Percentiles rank a stretch among this genome's conserved stretches.
Evolutionary conservation across 1,140 invertebrate genomes (phyloP).

Genomic region (Brachionus asplanchnoidis): DNA sequence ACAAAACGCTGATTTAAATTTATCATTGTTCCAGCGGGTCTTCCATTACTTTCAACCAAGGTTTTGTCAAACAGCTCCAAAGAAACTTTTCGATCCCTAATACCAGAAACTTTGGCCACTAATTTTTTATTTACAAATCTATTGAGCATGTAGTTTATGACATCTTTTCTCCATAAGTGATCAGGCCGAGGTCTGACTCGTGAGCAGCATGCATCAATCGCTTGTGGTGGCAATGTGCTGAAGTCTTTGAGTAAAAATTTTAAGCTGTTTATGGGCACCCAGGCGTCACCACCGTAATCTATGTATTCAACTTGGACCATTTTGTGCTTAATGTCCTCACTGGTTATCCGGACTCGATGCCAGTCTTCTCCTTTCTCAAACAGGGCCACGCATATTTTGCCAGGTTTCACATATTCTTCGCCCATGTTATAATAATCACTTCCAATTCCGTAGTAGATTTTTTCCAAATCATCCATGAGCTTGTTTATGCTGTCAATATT

Average conservation of each 20-base stretch:
- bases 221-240: background rate
- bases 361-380: slow-evolving; percentile 7
- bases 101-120: background rate
- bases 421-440: slow-evolving; percentile 10
- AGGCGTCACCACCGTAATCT: slow-evolving; percentile 28
- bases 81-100: background rate
- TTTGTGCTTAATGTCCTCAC: background rate
- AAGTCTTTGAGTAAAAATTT: slow-evolving; percentile 30
- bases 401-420: background rate
- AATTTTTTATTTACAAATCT: background rate
- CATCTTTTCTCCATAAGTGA: slow-evolving; percentile 25
- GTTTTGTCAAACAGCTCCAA: background rate
- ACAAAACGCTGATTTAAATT: slow-evolving; percentile 1
- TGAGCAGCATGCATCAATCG: background rate
- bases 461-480: slow-evolving; percentile 38
- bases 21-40: background rate
- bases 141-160: slow-evolving; percentile 17
- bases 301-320: background rate
- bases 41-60: background rate
- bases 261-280: background rate
- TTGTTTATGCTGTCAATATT: background rate
- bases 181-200: background rate
- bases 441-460: slow-evolving; percentile 15
- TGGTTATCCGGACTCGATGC: slow-evolving; percentile 3
- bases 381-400: slow-evolving; percentile 12